A percentile compares a stretch with the other conserved stretches of the same genome.
Conservation (phyloP, 1,140 invertebrate species). For the Lepidurus arcticus region DNA sequence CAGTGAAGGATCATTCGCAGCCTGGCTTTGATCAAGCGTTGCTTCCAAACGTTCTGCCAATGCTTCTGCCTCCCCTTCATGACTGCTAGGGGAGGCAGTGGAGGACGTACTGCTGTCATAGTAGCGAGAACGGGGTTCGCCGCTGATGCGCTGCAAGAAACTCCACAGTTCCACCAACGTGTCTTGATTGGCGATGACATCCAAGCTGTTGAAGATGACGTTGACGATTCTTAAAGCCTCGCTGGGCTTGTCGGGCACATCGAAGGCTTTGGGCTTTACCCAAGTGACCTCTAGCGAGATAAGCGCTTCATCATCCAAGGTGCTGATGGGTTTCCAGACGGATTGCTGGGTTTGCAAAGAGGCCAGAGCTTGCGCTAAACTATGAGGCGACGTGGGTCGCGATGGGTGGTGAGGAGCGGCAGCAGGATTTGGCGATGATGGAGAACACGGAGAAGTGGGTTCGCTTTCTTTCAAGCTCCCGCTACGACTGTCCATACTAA, state of each 20-base stretch:
- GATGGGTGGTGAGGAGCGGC: conserved; percentile 43
- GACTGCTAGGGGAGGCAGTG: background rate
- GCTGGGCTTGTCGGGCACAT: conserved; percentile 47
- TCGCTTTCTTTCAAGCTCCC: conserved; percentile 86
- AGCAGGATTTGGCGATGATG: conserved; percentile 60
- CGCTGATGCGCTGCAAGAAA: conserved; percentile 47
- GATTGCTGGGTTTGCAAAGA: conserved; percentile 41
- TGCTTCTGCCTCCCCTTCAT: background rate
- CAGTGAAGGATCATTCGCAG: background rate
- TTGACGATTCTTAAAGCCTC: conserved; percentile 70
- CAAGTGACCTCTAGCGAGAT: conserved; percentile 75
- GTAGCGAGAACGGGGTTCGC: conserved; percentile 26
- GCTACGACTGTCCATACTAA: conserved; percentile 84
- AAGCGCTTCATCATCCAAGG: conserved; percentile 56
- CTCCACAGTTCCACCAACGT: conserved; percentile 83
- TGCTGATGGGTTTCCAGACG: background rate
- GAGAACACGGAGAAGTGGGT: conserved; percentile 73
- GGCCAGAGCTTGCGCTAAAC: conserved; percentile 55
- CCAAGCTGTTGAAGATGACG: conserved; percentile 88
- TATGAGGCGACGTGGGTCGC: conserved; percentile 51
- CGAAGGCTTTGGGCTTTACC: conserved; percentile 44
- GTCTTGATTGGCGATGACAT: conserved; percentile 94
- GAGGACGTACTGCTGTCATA: conserved; percentile 5
- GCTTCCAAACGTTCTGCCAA: background rate
- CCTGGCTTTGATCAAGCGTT: background rate